Conservation (phyloP, 2,797 vertebrate genomes). For the Tangara arthus region DNA sequence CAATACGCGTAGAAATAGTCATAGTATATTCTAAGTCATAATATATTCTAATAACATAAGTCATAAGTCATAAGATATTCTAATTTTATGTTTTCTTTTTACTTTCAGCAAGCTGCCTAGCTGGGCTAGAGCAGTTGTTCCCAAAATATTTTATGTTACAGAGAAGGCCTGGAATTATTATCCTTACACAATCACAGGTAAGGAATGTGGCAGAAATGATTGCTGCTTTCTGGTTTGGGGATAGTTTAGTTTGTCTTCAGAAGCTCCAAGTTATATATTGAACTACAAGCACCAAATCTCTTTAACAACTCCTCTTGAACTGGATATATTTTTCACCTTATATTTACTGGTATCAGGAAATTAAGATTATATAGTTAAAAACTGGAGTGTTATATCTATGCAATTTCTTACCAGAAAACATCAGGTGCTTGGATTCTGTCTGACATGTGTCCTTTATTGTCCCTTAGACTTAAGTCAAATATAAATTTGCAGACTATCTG, state of each 20-base stretch:
- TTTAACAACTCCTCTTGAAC: not conserved
- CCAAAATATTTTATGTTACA: slow-evolving; percentile 97
- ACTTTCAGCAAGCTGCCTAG: slow-evolving; percentile 91
- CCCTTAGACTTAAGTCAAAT: not conserved
- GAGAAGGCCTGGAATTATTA: slow-evolving; percentile 99
- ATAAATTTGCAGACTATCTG: not conserved
- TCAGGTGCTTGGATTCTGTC: not conserved
- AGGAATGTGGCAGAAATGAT: slow-evolving; percentile 7
- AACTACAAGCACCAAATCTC: not conserved
- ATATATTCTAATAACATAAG: not conserved
- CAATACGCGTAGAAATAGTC: not conserved
- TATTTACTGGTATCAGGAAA: not conserved
- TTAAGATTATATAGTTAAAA: not conserved
- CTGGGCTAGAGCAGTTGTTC: slow-evolving; percentile 96
- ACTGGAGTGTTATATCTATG: not conserved
- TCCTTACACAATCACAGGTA: slow-evolving; percentile 96
- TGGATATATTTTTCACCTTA: not conserved
- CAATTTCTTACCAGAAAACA: not conserved
- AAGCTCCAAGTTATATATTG: not conserved
- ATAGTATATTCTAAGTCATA: not conserved
- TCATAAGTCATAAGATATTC: not conserved
- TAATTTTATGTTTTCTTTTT: not conserved
- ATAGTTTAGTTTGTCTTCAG: not conserved
- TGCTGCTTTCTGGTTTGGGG: not conserved
- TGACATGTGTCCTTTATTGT: not conserved